Evolutionary conservation across 2,113 vertebrate genomes (phyloP).

Genomic region (Oreamnos americanus): DNA sequence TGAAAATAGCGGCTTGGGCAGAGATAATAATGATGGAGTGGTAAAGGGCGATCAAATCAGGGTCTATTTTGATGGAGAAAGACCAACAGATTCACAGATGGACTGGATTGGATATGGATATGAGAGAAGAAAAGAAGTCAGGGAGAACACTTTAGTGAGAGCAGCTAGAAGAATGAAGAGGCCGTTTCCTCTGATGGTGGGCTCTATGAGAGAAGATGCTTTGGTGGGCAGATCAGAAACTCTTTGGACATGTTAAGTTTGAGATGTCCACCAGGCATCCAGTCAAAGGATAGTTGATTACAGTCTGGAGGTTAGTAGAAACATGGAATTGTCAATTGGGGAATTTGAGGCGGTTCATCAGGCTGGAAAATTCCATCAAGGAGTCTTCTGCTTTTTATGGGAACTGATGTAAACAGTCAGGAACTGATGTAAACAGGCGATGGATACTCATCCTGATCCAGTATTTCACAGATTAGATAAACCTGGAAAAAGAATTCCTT

Average conservation of each 20-base stretch:
- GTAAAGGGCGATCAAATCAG: background rate
- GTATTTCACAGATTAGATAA: background rate
- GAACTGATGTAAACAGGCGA: background rate
- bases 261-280: background rate
- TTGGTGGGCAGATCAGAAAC: background rate
- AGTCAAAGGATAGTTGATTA: background rate
- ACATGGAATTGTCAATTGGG: background rate
- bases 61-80: background rate
- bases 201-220: background rate
- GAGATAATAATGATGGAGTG: background rate
- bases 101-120: background rate
- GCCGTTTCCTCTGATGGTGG: background rate
- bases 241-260: background rate
- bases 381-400: background rate
- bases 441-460: background rate
- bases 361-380: background rate
- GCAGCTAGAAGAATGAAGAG: background rate
- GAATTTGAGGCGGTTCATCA: background rate
- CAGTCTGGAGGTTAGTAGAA: background rate
- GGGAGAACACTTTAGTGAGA: background rate
- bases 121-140: background rate
- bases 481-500: background rate
- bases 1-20: background rate
- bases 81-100: background rate
- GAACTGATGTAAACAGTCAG: background rate